Conservation (phyloP, 1,140 invertebrate species). For the Drosophila ercepeae region DNA sequence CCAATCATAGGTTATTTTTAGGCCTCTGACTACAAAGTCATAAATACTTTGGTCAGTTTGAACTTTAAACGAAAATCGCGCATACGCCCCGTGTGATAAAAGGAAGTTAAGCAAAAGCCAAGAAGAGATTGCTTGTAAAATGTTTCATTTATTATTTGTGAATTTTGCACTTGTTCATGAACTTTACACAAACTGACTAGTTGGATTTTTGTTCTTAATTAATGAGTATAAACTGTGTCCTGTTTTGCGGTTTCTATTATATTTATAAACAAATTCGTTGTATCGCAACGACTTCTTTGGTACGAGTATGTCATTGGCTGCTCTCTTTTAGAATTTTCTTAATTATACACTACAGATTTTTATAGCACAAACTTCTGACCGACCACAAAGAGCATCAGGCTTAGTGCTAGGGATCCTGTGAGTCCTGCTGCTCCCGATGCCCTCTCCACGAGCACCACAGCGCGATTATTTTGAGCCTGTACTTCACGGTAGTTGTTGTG, state of each 20-base stretch:
- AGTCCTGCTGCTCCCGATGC: slow-evolving; percentile 14
- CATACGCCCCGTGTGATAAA: slow-evolving; percentile 13
- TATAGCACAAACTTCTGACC: slow-evolving; percentile 49
- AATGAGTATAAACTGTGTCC: slow-evolving; percentile 71
- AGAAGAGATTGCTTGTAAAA: slow-evolving; percentile 50
- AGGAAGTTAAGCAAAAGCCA: not conserved
- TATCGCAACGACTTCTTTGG: slow-evolving; percentile 56
- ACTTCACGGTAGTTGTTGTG: slow-evolving; percentile 84
- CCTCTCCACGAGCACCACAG: slow-evolving; percentile 62
- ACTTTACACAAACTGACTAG: slow-evolving; percentile 70
- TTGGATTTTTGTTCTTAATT: slow-evolving; percentile 37
- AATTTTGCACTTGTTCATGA: slow-evolving; percentile 47
- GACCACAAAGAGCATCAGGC: slow-evolving; percentile 19
- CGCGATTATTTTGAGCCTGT: slow-evolving; percentile 81
- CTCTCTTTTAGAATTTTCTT: not conserved
- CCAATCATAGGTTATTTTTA: slow-evolving; percentile 52
- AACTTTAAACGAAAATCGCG: slow-evolving; percentile 40
- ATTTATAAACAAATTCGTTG: slow-evolving; percentile 51
- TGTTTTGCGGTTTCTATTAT: slow-evolving; percentile 22
- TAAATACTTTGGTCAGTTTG: slow-evolving; percentile 12
- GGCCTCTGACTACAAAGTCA: slow-evolving; percentile 10
- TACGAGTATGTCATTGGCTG: slow-evolving; percentile 53
- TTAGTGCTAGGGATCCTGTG: slow-evolving; percentile 11
- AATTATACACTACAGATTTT: not conserved
- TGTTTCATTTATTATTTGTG: slow-evolving; percentile 45